Evolutionary conservation across 2,113 vertebrate genomes (phyloP).

Genomic region (Theropithecus gelada): DNA sequence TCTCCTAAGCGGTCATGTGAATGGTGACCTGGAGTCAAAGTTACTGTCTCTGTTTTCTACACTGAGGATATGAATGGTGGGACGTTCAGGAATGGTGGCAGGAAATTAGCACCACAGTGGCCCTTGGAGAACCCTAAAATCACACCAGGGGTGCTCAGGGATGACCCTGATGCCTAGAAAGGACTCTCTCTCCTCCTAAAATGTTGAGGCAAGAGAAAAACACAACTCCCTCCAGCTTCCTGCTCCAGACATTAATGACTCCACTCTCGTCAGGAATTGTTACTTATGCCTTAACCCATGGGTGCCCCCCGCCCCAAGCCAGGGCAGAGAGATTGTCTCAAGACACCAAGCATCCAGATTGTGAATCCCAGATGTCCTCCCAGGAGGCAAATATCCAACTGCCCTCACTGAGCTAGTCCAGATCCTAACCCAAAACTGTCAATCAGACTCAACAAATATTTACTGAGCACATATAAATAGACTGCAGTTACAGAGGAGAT

Average conservation of each 20-base stretch:
- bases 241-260: neutral
- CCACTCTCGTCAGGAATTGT: neutral
- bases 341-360: neutral
- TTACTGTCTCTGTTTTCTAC: neutral
- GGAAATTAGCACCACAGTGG: neutral
- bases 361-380: neutral
- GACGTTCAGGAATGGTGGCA: neutral
- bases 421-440: neutral
- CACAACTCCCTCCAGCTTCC: rapidly evolving
- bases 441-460: neutral
- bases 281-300: neutral
- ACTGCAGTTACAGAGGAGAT: neutral
- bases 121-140: neutral
- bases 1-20: neutral
- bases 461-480: neutral
- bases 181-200: neutral
- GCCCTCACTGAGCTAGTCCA: neutral
- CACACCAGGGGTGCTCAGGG: neutral
- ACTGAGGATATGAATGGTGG: too few relatives aligned
- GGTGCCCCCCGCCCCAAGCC: neutral
- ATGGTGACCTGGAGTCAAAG: neutral
- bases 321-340: neutral
- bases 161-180: neutral
- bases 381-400: neutral
- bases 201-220: neutral